phyloP scores from a whole-genome alignment of 2,797 vertebrate species.

The Paedocypris micromegethes region DNA sequence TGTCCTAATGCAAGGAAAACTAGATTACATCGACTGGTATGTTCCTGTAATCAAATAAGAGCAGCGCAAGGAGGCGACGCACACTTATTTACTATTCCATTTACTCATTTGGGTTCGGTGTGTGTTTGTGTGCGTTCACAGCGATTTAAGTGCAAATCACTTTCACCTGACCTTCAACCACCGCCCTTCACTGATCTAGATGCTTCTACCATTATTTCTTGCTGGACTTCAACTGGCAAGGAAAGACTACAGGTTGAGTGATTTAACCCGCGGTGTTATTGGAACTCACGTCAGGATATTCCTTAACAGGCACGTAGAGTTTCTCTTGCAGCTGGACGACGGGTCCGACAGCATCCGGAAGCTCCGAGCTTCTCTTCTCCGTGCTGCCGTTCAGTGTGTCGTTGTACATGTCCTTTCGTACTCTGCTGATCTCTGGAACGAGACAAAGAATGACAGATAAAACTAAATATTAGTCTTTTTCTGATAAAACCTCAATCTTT shows the following conservation, averaged over 20 bases:
- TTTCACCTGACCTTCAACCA: slow-evolving; percentile 27
- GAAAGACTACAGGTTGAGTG: too few relatives aligned
- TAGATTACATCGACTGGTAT: slow-evolving; percentile 48
- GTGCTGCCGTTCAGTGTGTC: slow-evolving; percentile 95
- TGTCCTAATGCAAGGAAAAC: slow-evolving; percentile 50
- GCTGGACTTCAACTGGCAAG: neutral
- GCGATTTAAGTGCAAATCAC: slow-evolving; percentile 14
- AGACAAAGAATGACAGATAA: slow-evolving; percentile 31
- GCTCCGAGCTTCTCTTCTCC: slow-evolving; percentile 89
- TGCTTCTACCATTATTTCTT: slow-evolving; percentile 1
- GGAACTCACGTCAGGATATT: slow-evolving; percentile 95
- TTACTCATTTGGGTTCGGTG: slow-evolving; percentile 36
- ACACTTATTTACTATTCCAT: slow-evolving; percentile 39
- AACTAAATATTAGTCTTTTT: too few relatives aligned
- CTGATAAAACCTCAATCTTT: too few relatives aligned
- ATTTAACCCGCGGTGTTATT: neutral
- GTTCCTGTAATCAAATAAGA: slow-evolving; percentile 50
- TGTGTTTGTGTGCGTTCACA: slow-evolving; percentile 14
- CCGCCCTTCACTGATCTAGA: slow-evolving; percentile 1
- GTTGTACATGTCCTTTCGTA: slow-evolving; percentile 99
- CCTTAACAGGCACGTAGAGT: slow-evolving; percentile 98
- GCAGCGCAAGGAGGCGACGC: slow-evolving; percentile 30
- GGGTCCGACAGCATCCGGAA: slow-evolving; percentile 91
- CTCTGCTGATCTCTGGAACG: slow-evolving; percentile 92
- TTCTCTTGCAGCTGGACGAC: slow-evolving; percentile 98